Conservation (phyloP, 2,113 vertebrate species). For the Cyprinodon variegatus region DNA sequence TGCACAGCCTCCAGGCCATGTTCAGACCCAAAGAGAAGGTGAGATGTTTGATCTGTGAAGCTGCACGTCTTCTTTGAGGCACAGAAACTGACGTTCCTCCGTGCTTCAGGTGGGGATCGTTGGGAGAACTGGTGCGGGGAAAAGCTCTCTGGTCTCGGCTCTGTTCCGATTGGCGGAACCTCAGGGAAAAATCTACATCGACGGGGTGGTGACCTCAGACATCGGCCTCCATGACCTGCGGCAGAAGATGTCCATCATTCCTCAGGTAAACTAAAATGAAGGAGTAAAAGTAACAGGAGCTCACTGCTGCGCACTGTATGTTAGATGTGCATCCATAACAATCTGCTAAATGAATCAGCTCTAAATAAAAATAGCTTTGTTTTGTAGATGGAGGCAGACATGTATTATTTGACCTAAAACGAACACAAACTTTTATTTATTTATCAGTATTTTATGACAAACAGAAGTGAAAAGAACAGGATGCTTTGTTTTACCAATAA, state of each 20-base stretch:
- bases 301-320: not conserved
- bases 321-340: not conserved
- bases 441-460: no score
- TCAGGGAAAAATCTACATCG: slow-evolving; percentile 90
- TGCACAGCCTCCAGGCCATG: slow-evolving; percentile 85
- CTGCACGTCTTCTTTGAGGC: not conserved
- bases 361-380: no score
- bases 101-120: slow-evolving; percentile 89
- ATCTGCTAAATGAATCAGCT: no score
- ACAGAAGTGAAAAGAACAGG: no score
- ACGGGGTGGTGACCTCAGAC: slow-evolving; percentile 88
- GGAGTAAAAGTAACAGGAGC: not conserved
- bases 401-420: no score
- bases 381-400: no score
- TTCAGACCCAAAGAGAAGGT: slow-evolving; percentile 92
- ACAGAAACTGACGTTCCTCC: not conserved
- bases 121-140: slow-evolving; percentile 93
- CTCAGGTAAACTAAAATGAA: slow-evolving; percentile 81
- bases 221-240: slow-evolving; percentile 93
- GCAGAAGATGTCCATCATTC: slow-evolving; percentile 97
- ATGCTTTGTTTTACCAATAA: no score
- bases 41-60: not conserved
- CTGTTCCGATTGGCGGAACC: slow-evolving; percentile 94
- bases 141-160: slow-evolving; percentile 93
- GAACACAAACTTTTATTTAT: no score